These are phyloP conservation scores for Eulemur mongoz DNA, from an alignment of 2,797 vertebrate species.

Conservation along the genomic window DNA sequence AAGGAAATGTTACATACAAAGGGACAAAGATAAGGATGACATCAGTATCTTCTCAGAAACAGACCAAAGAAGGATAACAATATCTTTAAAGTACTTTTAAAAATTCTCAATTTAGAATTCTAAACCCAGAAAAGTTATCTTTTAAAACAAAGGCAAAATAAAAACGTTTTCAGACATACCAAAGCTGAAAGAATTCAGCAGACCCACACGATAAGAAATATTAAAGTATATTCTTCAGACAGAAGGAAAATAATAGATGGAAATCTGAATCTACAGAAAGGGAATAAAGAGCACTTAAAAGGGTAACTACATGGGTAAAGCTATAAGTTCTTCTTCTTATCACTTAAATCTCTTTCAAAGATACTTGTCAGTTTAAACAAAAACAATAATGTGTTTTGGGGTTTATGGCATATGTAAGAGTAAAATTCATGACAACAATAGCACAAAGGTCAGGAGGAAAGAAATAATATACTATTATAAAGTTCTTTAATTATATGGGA, in stretches of 20 bases:
- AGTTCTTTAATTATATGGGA: neutral
- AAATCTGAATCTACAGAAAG: neutral
- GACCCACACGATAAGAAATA: conserved; percentile 9
- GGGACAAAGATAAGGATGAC: neutral
- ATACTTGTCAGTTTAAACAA: conserved; percentile 32
- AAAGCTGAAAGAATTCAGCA: conserved; percentile 38
- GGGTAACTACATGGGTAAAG: neutral
- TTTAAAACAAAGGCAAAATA: conserved; percentile 20
- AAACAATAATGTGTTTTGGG: neutral
- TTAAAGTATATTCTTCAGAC: neutral
- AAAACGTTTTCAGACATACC: conserved; percentile 13
- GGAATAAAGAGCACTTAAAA: neutral
- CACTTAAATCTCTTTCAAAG: neutral
- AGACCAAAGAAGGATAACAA: neutral
- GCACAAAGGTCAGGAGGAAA: conserved; percentile 30
- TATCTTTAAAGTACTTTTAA: neutral
- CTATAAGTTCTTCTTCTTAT: neutral
- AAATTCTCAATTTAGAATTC: neutral
- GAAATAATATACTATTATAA: neutral
- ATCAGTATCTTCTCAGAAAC: neutral
- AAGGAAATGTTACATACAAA: neutral
- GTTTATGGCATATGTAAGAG: neutral
- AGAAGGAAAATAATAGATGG: neutral
- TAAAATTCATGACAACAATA: conserved; percentile 15
- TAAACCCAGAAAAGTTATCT: conserved; percentile 10